Base-by-base conservation (phyloP, 2,888 invertebrate genomes). In the Pandemis cinnamomeana region DNA sequence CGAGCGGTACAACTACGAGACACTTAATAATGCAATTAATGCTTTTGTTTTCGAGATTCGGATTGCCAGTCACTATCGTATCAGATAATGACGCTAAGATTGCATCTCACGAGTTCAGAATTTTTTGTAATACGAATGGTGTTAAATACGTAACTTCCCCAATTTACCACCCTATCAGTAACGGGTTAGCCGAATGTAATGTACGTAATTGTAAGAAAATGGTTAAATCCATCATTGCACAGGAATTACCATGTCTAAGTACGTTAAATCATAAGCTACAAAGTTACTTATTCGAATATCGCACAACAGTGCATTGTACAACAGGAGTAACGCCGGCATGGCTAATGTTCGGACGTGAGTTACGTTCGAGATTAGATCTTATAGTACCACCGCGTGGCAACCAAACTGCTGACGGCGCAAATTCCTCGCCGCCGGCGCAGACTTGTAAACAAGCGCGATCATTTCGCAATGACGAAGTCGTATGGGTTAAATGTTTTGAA, bases 31-130 rank as follows among this genome's bases (percentile, higher is more conserved):
- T 2, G 2, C 10, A 51, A 36, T 15, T 69, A 7, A 15, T n/a
- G 13, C 7, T 44, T 7, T 67, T 67, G 58, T 67, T 67, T 67
- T 42, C 67, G 44, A 58, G 20, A 44, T 67, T 58, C 42, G 55
- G 58, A 0, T 8, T 69, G n/a, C 53, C 53, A 15, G 15, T 10
- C 10, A 51, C 48, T 13, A 51, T 51, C 1, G 48, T 51, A 51
- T 68, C 68, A 6, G 68, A 68, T 46, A 68, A 68, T 13, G 68
- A 68, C 46, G n/a, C 44, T 48, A 68, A 68, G 36, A 60, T 68
- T 48, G 48, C 48, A 51, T 51, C 48, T 0, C 46, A 48, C 5
- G 60, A 68, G n/a, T 68, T 68, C 42, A 48, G 7, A 7, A 3
- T 5, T 27, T 68, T 68, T 61, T 60, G 60, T 68, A 60, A 46